Conservation (phyloP, 2,888 invertebrate species). For the Drosophila kambysellisi region DNA sequence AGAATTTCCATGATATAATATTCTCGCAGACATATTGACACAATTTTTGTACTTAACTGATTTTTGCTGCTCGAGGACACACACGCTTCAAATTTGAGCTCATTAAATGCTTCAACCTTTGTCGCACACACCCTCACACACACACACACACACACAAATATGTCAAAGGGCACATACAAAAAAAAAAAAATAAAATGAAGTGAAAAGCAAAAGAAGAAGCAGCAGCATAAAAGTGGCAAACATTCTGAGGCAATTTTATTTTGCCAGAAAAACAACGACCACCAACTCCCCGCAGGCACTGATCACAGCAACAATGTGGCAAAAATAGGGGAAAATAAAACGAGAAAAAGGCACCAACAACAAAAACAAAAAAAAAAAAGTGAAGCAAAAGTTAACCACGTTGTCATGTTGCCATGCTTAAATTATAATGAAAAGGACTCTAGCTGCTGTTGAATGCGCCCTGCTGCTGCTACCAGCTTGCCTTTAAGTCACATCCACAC, state of each 20-base stretch:
- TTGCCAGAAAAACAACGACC: slow-evolving; percentile 48
- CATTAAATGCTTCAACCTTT: slow-evolving; percentile 75
- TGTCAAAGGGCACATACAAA: slow-evolving; percentile 62
- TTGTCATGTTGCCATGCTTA: slow-evolving; percentile 81
- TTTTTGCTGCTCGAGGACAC: slow-evolving; percentile 51
- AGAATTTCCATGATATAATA: slow-evolving; percentile 12
- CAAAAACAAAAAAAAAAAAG: slow-evolving; percentile 51
- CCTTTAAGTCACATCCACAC: slow-evolving; percentile 43
- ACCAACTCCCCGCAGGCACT: slow-evolving; percentile 59
- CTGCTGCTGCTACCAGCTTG: slow-evolving; percentile 42
- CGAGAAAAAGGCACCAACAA: slow-evolving; percentile 5
- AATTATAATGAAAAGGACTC: slow-evolving; percentile 82
- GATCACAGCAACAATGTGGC: slow-evolving; percentile 66
- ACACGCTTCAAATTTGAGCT: slow-evolving; percentile 69
- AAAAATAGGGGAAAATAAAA: slow-evolving; percentile 21
- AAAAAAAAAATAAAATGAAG: slow-evolving; percentile 3
- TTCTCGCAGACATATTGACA: slow-evolving; percentile 27
- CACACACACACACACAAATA: slow-evolving; percentile 29
- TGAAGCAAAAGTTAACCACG: slow-evolving; percentile 80
- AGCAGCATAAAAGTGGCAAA: slow-evolving; percentile 61
- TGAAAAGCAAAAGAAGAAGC: slow-evolving; percentile 1
- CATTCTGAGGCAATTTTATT: slow-evolving; percentile 74
- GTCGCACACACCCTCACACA: slow-evolving; percentile 26
- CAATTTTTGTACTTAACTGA: slow-evolving; percentile 43
- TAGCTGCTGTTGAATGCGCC: slow-evolving; percentile 56